phyloP scores from a whole-genome alignment of 2,113 vertebrate genomes.

The Microcebus ravelobensis region DNA sequence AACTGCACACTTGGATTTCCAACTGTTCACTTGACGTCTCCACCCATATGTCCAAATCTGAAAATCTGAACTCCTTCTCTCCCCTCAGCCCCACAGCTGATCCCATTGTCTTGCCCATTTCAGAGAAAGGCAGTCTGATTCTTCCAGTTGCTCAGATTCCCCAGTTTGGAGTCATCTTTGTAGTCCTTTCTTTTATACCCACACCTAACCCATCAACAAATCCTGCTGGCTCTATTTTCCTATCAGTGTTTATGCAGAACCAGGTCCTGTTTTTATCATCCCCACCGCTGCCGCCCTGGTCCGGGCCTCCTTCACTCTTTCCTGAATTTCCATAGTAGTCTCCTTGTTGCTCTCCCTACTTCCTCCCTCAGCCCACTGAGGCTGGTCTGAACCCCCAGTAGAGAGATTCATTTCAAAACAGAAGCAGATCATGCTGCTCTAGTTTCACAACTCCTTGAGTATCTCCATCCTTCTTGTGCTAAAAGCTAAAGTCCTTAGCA shows the following conservation, averaged over 20 bases:
- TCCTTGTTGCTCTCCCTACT: background rate
- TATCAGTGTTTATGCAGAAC: background rate
- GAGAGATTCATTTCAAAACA: background rate
- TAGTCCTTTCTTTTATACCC: background rate
- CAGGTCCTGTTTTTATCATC: background rate
- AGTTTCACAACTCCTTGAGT: background rate
- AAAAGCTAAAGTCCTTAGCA: background rate
- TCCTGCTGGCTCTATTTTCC: background rate
- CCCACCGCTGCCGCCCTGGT: fast-evolving
- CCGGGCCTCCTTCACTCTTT: background rate
- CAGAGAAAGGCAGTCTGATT: background rate
- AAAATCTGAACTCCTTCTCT: background rate
- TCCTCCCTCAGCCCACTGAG: background rate
- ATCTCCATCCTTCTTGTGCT: background rate
- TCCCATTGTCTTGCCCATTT: background rate
- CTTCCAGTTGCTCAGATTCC: background rate
- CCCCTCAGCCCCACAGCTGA: background rate
- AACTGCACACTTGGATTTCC: background rate
- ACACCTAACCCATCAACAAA: background rate
- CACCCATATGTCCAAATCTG: background rate
- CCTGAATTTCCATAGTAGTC: background rate
- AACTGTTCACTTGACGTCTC: background rate
- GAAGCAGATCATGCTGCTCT: background rate
- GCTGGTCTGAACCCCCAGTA: background rate
- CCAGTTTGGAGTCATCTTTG: background rate